phyloP scores from a whole-genome alignment of 2,888 invertebrate species.

The Branchellion lobata region DNA sequence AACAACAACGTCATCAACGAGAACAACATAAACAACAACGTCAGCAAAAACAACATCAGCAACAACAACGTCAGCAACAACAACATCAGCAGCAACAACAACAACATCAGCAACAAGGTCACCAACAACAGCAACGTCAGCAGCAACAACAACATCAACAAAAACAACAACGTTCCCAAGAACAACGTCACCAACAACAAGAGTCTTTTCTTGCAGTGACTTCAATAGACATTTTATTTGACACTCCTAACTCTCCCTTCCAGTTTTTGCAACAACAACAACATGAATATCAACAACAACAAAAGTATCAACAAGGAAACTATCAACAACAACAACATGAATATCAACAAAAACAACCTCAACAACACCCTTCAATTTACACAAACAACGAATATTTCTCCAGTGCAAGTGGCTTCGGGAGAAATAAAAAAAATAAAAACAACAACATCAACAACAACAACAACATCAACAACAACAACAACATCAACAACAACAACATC shows the following conservation, averaged over 20 bases:
- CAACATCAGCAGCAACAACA: conserved; percentile 6
- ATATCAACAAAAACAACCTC: not conserved
- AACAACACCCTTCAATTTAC: not conserved
- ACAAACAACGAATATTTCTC: not conserved
- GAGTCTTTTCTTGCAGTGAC: too few relatives aligned
- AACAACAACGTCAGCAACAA: not conserved
- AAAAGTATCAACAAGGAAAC: not conserved
- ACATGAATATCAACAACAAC: not conserved
- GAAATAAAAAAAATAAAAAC: not conserved
- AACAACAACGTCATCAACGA: not conserved
- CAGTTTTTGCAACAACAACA: not conserved
- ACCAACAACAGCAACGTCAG: not conserved
- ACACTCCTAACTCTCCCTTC: not conserved
- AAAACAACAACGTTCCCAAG: not conserved
- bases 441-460: not conserved
- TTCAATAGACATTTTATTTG: too few relatives aligned
- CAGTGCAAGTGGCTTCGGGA: too few relatives aligned
- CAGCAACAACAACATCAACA: conserved; percentile 17
- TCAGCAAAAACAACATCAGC: not conserved
- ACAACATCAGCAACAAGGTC: too few relatives aligned
- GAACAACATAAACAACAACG: not conserved
- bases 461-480: conserved; percentile 17
- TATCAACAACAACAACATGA: not conserved
- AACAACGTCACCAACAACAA: not conserved
- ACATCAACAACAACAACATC: not conserved